These are phyloP conservation scores for Galeopsomyia nigrocyanea DNA, from an alignment of 2,888 invertebrate genomes.

Conservation along the genomic window DNA sequence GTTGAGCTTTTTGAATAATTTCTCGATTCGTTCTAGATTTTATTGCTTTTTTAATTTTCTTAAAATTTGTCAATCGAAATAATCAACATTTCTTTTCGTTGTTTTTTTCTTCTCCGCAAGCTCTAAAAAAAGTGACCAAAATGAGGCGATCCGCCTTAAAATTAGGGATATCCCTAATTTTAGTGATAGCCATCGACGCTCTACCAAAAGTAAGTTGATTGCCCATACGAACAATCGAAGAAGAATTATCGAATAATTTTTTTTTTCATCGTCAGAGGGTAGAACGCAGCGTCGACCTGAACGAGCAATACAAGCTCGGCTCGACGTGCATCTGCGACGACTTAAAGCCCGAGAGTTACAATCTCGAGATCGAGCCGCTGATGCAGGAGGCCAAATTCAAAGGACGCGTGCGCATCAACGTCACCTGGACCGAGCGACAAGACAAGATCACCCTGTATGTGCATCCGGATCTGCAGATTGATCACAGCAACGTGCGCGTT, in stretches of 20 bases:
- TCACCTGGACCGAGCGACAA: constrained; percentile 76
- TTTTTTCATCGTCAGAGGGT: constrained; percentile 23
- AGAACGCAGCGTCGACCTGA: constrained; percentile 78
- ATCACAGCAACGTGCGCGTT: constrained; percentile 70
- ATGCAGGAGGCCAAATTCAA: constrained; percentile 76
- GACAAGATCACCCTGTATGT: constrained; percentile 78
- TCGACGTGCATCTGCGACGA: constrained; percentile 64
- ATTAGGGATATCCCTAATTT: constrained; percentile 44
- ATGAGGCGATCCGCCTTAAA: constrained; percentile 50
- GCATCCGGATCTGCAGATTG: constrained; percentile 75
- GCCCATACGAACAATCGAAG: too few species aligned
- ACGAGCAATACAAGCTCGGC: constrained; percentile 67
- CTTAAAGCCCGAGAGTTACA: constrained; percentile 77
- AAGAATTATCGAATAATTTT: too few species aligned
- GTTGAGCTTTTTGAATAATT: too few species aligned
- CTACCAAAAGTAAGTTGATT: constrained; percentile 41
- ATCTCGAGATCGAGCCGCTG: constrained; percentile 77
- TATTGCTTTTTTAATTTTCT: too few species aligned
- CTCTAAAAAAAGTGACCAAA: neutral
- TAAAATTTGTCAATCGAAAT: too few species aligned
- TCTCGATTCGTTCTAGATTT: too few species aligned
- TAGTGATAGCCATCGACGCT: constrained; percentile 35
- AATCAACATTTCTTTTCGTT: neutral
- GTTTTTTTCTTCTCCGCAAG: constrained; percentile 2
- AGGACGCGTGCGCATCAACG: constrained; percentile 79